Evolutionary conservation across 2,888 invertebrate species (phyloP), one percentile per base, ranked within the genome.

Genomic region (Agrochola macilenta): DNA sequence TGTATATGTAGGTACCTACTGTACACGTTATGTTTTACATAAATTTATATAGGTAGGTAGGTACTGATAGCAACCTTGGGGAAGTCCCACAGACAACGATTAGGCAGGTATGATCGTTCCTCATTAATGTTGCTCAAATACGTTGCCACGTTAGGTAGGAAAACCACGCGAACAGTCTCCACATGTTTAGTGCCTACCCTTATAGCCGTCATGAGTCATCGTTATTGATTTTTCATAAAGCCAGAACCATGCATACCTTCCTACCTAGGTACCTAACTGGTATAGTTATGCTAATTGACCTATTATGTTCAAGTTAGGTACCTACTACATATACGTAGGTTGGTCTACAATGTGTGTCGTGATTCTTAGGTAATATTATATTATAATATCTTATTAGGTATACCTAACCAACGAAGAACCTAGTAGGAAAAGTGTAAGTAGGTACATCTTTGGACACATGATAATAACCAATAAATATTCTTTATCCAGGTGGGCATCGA

Each of bases 401-500:
- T 49, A 39, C 39, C 39, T 39, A 49, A 49, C 20, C 52, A 20
- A 52, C 49, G 49, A 20, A 20, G 49, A 7, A 20, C 20, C 7
- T 52, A 52, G 17, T 52, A 52, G 49, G 7, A 52, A 20, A 52
- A 20, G 52, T 52, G 52, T 20, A 20, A 23, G 23, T 14, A 65
- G 65, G 26, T 66, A 30, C 23, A 17, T 30, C 35, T 71, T 52
- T 74, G 11, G 26, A 17, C 14, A 8, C 20, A 1, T 17, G 8
- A 20, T 68, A 60, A 54, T 57, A 58, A 70, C 12, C 14, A 65
- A 46, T 69, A 0, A 35, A 46, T 46, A 26, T 68, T 64, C n/a
- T 68, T 58, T 83, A 80, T 81, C n/a, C 91, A 97, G 97, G 97
- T 99, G 69, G 99, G 98, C 26, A 99, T 99, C 82, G 98, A 98